phyloP scores from a whole-genome alignment of 2,888 invertebrate genomes.

The Vannuccia rotundouncinata region DNA sequence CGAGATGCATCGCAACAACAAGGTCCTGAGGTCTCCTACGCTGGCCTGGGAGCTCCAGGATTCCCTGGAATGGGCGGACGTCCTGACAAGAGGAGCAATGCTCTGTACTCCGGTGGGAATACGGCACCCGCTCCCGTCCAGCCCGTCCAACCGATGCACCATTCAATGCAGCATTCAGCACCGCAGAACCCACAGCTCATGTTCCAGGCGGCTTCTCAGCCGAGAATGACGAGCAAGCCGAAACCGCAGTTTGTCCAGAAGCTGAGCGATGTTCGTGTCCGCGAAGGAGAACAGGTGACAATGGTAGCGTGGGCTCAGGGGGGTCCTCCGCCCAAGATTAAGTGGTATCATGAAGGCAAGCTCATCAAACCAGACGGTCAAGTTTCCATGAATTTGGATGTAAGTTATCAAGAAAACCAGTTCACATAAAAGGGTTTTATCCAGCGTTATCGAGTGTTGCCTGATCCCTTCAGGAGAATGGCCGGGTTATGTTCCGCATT shows the following conservation, averaged over 20 bases:
- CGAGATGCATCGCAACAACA: not conserved
- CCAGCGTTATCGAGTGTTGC: not conserved
- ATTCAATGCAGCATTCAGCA: not conserved
- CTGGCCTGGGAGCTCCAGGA: not conserved
- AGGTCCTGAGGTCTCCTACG: not conserved
- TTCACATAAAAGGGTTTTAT: not conserved
- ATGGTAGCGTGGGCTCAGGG: not conserved
- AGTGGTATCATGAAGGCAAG: not conserved
- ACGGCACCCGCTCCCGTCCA: not conserved
- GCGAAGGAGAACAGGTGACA: not conserved
- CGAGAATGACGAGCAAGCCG: not conserved
- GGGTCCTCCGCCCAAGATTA: not conserved
- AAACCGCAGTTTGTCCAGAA: not conserved
- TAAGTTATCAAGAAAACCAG: not conserved
- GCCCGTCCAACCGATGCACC: not conserved
- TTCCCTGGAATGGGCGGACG: not conserved
- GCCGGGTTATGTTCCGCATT: conserved; percentile 42
- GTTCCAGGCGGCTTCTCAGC: not conserved
- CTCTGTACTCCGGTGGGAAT: not conserved
- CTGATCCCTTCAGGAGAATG: not conserved
- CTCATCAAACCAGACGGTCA: not conserved
- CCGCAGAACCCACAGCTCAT: not conserved
- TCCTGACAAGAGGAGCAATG: not conserved
- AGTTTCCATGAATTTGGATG: not conserved
- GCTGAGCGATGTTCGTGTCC: not conserved